Conservation (phyloP, 2,113 vertebrate species). For the Coregonus clupeaformis region DNA sequence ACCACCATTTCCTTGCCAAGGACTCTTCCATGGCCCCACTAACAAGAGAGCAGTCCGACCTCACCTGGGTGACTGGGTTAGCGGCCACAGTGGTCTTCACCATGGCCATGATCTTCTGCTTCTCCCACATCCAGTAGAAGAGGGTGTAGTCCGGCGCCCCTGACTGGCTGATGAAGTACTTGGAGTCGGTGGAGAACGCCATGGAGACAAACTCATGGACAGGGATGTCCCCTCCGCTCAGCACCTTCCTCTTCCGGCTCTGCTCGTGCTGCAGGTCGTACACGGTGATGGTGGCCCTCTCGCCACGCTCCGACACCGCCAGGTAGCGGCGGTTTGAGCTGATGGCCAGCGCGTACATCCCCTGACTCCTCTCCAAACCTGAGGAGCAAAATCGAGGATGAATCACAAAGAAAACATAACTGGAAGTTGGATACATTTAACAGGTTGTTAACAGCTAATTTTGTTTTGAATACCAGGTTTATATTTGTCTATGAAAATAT, state of each 20-base stretch:
- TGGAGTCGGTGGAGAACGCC: constrained; percentile 80
- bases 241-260: constrained; percentile 63
- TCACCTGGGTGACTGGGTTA: constrained; percentile 75
- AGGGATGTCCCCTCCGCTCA: constrained; percentile 61
- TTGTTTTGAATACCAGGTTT: no score
- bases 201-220: constrained; percentile 67
- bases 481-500: no score
- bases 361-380: constrained; percentile 75
- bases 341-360: constrained; percentile 68
- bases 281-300: constrained; percentile 66
- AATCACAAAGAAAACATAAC: neutral
- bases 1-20: constrained; percentile 14
- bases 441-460: neutral
- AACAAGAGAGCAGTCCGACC: neutral
- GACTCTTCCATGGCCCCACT: neutral
- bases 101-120: constrained; percentile 71
- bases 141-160: constrained; percentile 73
- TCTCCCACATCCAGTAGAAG: constrained; percentile 80
- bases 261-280: constrained; percentile 69
- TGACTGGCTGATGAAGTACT: constrained; percentile 70
- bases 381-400: neutral
- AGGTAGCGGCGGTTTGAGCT: constrained; percentile 68
- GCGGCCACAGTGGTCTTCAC: constrained; percentile 46
- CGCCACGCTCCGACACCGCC: constrained; percentile 69
- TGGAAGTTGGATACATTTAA: neutral